Conservation (phyloP, 2,113 vertebrate genomes). For the Lethenteron reissneri region DNA sequence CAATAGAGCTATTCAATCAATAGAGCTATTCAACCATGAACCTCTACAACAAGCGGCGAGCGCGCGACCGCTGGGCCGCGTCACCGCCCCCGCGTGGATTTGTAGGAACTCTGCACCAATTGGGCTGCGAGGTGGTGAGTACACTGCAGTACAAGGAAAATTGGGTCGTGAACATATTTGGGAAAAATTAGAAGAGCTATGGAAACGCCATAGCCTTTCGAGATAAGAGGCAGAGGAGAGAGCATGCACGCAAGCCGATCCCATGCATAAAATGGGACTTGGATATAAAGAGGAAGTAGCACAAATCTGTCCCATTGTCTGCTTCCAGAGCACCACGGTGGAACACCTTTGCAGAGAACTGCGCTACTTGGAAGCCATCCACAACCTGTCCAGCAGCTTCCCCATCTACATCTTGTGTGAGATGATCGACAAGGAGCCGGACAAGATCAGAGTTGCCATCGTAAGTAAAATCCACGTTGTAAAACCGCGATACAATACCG, state of each 20-base stretch:
- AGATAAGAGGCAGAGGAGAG: not conserved
- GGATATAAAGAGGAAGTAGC: not conserved
- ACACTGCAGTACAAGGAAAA: no score
- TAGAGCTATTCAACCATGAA: no score
- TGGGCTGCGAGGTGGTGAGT: no score
- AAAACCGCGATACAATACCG: no score
- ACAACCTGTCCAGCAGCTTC: constrained; percentile 43
- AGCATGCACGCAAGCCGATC: no score
- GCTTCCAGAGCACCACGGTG: constrained; percentile 60
- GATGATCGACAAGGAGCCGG: constrained; percentile 32
- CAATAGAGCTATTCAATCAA: no score
- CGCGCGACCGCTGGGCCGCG: no score
- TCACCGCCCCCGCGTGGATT: no score
- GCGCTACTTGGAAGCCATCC: constrained; percentile 45
- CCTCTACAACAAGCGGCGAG: no score
- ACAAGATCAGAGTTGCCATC: constrained; percentile 64
- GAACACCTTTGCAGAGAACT: constrained; percentile 70
- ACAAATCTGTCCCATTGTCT: not conserved
- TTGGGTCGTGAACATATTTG: not conserved
- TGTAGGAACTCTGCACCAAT: no score
- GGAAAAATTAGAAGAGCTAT: not conserved
- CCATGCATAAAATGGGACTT: no score
- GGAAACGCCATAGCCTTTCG: not conserved
- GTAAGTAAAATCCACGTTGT: constrained; percentile 24
- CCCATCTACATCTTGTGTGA: constrained; percentile 59